These are phyloP conservation scores for Bergia puertoricense DNA, from an alignment of 92 coral and sea anemone species.

Conservation along the genomic window DNA sequence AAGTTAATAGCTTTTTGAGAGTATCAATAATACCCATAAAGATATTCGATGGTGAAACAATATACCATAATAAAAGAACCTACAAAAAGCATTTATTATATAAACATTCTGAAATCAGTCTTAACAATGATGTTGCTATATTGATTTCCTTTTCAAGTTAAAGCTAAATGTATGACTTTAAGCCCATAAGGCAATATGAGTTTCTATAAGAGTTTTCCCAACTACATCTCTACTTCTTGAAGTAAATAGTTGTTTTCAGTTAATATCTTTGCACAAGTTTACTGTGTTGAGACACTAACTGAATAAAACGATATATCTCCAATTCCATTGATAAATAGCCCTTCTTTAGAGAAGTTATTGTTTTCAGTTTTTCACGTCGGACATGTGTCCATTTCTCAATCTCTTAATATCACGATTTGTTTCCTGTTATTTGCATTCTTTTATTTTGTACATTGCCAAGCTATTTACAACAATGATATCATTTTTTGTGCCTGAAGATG, in stretches of 20 bases:
- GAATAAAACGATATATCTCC: neutral
- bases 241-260: neutral
- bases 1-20: slow-evolving; percentile 17
- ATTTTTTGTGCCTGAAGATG: neutral
- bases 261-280: neutral
- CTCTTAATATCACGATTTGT: neutral
- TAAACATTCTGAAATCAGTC: neutral
- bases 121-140: slow-evolving; percentile 12
- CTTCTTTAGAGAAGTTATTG: neutral
- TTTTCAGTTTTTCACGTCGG: neutral
- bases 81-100: slow-evolving; percentile 23
- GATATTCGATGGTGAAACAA: slow-evolving; percentile 6
- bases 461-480: neutral
- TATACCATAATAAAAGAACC: neutral
- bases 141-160: neutral
- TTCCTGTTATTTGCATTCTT: neutral
- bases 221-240: neutral
- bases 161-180: neutral
- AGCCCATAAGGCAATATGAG: neutral
- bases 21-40: neutral
- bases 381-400: neutral
- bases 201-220: neutral
- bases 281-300: neutral
- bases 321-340: neutral
- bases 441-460: slow-evolving; percentile 14